Base-by-base conservation (phyloP, 37 sponge, comb jelly and placozoan genomes). In the Haliclona indistincta region DNA sequence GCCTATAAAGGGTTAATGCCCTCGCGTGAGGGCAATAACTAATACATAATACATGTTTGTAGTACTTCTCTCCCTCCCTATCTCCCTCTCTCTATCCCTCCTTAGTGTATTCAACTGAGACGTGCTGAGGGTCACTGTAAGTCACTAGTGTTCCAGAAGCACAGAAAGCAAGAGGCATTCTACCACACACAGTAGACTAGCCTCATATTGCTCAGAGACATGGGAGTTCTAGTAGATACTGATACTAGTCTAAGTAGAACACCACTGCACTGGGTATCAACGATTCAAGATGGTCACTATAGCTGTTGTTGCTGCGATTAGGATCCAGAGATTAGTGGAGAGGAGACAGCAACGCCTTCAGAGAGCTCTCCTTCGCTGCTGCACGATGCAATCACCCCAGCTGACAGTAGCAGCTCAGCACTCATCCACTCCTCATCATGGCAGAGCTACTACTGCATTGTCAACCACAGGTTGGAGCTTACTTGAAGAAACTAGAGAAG, bases 141-240 rank as follows among this genome's bases (percentile, higher is more conserved):
- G 33, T 62, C 71, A 4, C 67, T 85, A 2, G 66, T 85, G 0
- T 77, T 78, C 56, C 85, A 85, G 45, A 85, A 85, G 66, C 47
- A 43, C 29, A 74, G 79, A 47, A 71, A 85, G 38, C 34, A 78
- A 56, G 79, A 85, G 42, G 79, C 85, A 4, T 85, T 85, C 73
- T 85, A 70, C 32, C 85, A 85, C 38, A 85, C 85, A 0, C 73
- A 85, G 44, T 72, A 85, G 45, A 65, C 78, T 15, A 65, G 79
- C 11, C 73, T 85, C 11, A 40, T 64, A 19, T 71, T 85, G 85
- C 34, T 85, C 74, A 74, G 72, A 17, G 85, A 85, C 19, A 85
- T 85, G 85, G 85, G 85, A 34, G n/a, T n/a, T n/a, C n/a, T 73
- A 45, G 41, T 83, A 0, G 63, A 83, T 38, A n/a, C n/a, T n/a